Conservation (phyloP, 2,888 invertebrate species). For the Andrena fulva region DNA sequence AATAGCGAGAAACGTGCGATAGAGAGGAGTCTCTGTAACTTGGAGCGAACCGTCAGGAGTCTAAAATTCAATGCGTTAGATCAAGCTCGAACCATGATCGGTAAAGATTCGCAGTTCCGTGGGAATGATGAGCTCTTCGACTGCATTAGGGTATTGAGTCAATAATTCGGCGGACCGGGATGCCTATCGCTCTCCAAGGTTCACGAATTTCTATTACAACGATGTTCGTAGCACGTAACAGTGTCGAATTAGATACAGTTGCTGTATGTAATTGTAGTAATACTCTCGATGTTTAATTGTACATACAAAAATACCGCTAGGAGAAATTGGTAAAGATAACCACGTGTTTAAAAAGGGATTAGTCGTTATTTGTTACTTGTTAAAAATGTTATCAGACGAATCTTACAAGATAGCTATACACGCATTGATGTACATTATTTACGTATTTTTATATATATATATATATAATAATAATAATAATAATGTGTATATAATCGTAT, state of each 20-base stretch:
- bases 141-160: constrained; percentile 67
- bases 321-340: constrained; percentile 40
- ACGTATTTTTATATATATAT: constrained; percentile 60
- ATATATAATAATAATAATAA: constrained; percentile 51
- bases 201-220: constrained; percentile 39
- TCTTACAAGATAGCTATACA: constrained; percentile 69
- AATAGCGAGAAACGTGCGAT: constrained; percentile 79
- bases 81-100: constrained; percentile 71
- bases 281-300: constrained; percentile 46
- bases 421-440: constrained; percentile 67
- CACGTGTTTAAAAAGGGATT: constrained; percentile 70
- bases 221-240: constrained; percentile 32
- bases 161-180: constrained; percentile 44
- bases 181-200: constrained; percentile 14
- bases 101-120: constrained; percentile 66
- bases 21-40: constrained; percentile 74
- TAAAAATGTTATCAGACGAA: constrained; percentile 69
- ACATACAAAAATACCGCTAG: constrained; percentile 48
- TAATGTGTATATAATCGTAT: constrained; percentile 48
- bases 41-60: constrained; percentile 74
- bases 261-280: constrained; percentile 33
- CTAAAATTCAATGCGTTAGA: constrained; percentile 70
- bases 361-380: constrained; percentile 67
- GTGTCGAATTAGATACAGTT: constrained; percentile 32
- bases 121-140: constrained; percentile 74